Conservation (phyloP, 2,113 vertebrate genomes). For the Oreocharis arfaki region DNA sequence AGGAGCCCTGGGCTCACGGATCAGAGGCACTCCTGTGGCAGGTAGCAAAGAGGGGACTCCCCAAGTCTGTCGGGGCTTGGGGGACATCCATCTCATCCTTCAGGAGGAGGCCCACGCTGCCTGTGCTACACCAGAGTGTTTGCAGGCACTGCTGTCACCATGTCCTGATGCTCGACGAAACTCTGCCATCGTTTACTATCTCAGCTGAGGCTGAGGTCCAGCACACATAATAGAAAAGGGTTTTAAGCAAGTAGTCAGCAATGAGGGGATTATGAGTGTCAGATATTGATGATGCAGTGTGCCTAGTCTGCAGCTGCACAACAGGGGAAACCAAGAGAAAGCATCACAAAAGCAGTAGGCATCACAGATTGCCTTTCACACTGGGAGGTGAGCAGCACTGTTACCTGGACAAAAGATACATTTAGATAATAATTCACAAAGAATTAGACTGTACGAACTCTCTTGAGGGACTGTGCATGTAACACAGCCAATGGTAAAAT, state of each 20-base stretch:
- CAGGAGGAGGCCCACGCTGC: no score
- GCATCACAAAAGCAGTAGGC: background rate
- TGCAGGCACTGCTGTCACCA: background rate
- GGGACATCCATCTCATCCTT: background rate
- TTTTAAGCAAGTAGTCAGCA: background rate
- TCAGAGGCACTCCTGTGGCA: background rate
- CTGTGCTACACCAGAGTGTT: background rate
- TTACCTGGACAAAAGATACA: background rate
- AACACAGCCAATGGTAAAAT: background rate
- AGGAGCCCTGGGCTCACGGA: background rate
- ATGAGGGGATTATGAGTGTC: background rate
- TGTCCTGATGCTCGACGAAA: background rate
- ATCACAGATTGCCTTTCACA: background rate
- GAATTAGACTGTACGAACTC: background rate
- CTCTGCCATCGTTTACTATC: background rate
- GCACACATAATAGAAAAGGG: background rate
- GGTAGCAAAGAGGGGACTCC: fast-evolving
- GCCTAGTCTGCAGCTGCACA: background rate
- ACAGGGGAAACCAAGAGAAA: background rate
- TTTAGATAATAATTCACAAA: background rate
- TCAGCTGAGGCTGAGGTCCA: background rate
- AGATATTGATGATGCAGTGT: background rate
- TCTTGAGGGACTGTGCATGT: background rate
- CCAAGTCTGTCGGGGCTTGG: fast-evolving
- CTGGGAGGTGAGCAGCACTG: background rate